phyloP scores from a whole-genome alignment of 2,797 vertebrate species.

The Steatocranus sp. region DNA sequence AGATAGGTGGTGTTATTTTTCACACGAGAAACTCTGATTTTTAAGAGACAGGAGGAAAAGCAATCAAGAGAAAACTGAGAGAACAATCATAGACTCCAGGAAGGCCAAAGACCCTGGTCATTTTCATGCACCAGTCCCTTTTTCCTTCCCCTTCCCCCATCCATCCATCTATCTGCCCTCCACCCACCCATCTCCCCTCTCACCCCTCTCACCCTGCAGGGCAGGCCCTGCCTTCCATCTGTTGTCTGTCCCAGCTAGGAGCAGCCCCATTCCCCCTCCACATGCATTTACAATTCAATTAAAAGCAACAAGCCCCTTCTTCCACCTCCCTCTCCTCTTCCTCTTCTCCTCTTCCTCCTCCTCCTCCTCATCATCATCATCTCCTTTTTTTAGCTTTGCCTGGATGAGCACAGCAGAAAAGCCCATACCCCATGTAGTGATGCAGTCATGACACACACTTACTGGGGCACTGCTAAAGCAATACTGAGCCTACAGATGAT shows the following conservation, averaged over 20 bases:
- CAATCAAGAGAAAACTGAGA: constrained; percentile 3
- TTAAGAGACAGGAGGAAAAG: constrained; percentile 12
- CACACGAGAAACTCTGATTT: constrained; percentile 1
- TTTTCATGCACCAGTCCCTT: constrained; percentile 66
- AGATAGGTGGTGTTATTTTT: constrained; percentile 18
- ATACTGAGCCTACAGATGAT: constrained; percentile 44
- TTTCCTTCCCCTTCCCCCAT: constrained; percentile 54
- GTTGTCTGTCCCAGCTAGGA: constrained; percentile 76
- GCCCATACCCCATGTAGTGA: constrained; percentile 53
- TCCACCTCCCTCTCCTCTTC: constrained; percentile 43
- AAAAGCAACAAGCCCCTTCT: constrained; percentile 74
- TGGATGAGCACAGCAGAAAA: constrained; percentile 66
- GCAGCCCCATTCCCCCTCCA: constrained; percentile 61
- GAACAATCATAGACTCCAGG: constrained; percentile 31
- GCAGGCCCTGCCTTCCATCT: constrained; percentile 80
- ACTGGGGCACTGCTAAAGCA: constrained; percentile 23
- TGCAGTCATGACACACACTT: constrained; percentile 67
- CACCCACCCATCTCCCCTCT: constrained; percentile 61
- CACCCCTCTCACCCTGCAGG: constrained; percentile 69
- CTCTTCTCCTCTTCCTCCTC: not conserved
- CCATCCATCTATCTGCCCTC: constrained; percentile 58
- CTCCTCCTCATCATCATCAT: not conserved
- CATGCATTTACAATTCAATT: constrained; percentile 84
- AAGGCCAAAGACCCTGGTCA: constrained; percentile 63
- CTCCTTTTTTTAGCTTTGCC: constrained; percentile 48